A percentile compares a stretch with the other conserved stretches of the same genome.
Evolutionary conservation across 2,797 vertebrate genomes (phyloP).

Genomic region (Thaleichthys pacificus): DNA sequence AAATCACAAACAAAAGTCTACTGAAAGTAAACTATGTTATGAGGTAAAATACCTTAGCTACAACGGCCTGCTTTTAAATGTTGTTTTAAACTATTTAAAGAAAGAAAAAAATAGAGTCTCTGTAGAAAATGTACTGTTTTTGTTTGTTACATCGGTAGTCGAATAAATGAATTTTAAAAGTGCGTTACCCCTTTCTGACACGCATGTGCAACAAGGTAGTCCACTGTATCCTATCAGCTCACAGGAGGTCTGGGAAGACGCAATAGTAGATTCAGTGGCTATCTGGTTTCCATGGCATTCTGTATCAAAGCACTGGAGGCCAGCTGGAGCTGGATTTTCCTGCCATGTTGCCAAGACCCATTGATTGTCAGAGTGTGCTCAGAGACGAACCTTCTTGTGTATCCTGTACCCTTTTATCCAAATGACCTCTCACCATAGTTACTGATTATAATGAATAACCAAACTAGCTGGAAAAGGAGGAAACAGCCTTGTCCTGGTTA

Average conservation of each 20-base stretch:
- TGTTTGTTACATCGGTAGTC: neutral
- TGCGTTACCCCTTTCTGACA: too few relatives aligned
- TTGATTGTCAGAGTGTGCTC: neutral
- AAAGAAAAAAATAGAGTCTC: neutral
- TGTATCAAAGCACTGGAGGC: neutral
- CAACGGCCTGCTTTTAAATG: neutral
- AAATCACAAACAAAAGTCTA: neutral
- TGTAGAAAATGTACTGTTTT: neutral
- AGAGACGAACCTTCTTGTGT: neutral
- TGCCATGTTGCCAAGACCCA: neutral
- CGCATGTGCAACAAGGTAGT: too few relatives aligned
- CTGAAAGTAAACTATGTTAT: neutral
- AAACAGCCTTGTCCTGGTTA: too few relatives aligned
- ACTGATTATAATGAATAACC: too few relatives aligned
- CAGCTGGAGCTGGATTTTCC: neutral
- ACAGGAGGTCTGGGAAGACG: neutral
- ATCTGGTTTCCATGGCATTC: slow-evolving; percentile 12
- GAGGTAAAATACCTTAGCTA: neutral
- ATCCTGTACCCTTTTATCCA: neutral
- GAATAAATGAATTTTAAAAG: neutral
- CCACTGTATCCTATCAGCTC: neutral
- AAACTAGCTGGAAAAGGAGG: too few relatives aligned
- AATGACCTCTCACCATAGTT: neutral
- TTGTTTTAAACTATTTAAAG: neutral
- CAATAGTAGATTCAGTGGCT: neutral